Percentiles rank a stretch among this genome's conserved stretches.
Conservation (phyloP, 2,797 vertebrate genomes). For the Clamator glandarius region DNA sequence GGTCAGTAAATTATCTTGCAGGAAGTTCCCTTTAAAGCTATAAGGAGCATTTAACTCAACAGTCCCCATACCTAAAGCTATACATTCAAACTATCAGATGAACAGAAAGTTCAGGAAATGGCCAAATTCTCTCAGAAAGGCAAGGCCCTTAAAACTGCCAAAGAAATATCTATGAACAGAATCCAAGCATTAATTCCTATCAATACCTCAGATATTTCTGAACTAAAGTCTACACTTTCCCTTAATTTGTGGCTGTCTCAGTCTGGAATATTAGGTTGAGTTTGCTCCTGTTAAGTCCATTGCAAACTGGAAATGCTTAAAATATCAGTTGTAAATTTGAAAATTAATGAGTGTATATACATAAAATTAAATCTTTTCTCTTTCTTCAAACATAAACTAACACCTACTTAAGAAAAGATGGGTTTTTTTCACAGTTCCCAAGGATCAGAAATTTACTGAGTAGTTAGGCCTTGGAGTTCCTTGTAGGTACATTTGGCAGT, state of each 20-base stretch:
- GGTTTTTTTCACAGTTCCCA: not conserved
- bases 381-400: not conserved
- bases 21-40: not conserved
- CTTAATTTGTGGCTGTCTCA: not conserved
- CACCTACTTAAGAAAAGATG: not conserved
- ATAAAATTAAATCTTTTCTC: not conserved
- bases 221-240: not conserved
- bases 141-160: not conserved
- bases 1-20: not conserved
- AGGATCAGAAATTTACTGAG: not conserved
- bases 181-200: not conserved
- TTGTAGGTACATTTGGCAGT: not conserved
- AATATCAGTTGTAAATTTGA: not conserved
- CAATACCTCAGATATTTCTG: not conserved
- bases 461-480: not conserved
- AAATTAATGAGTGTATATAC: not conserved
- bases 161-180: not conserved
- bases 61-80: not conserved
- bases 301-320: not conserved
- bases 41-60: not conserved
- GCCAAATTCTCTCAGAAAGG: not conserved
- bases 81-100: not conserved
- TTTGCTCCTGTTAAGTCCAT: not conserved
- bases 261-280: not conserved
- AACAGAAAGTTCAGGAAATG: not conserved